Evolutionary conservation across 2,113 vertebrate species (phyloP), one percentile per base, ranked within the genome.

Genomic region (Dipodomys ordii): DNA sequence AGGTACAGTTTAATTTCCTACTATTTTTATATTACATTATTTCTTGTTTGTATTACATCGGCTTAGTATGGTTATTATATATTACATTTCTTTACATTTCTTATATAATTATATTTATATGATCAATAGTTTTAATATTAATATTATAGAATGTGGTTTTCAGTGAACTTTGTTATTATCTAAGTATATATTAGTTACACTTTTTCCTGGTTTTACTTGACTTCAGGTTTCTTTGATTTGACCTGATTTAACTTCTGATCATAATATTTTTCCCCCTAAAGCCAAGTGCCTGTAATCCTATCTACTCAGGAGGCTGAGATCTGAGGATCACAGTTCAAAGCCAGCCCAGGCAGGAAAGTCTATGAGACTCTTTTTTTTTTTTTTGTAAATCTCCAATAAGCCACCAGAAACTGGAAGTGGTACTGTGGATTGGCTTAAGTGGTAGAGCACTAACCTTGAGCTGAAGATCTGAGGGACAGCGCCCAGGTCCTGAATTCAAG

Each of bases 121-220:
- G 80, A 6, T 95, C 16, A 87, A 64, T 67, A 4, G 0, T 71
- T 90, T 78, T 93, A 76, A 64, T 92, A 39, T 84, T 91, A 84
- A 69, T 72, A 11, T 82, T 67, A 39, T 30, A 2, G 49, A 78
- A 87, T 73, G 76, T 92, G 13, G 4, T 62, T 87, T 3, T 78
- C 71, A 15, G 30, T 80, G 16, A 60, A 85, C 35, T 86, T 93
- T 92, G 44, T 30, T 86, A 28, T 25, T 69, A 44, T 87, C 67
- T 93, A 76, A 71, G 27, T 84, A 27, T 3, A 64, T 74, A 18
- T 88, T 16, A 62, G n/a, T 12, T 3, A 22, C 87, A 73, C 27
- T 76, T 90, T 86, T 60, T 25, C 15, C 20, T 86, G 44, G 19
- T 32, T 7, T 83, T 87, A 93, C 25, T 77, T 80, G 69, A 32